Evolutionary conservation across 2,888 invertebrate species (phyloP).

Genomic region (Pelosia muscerda): DNA sequence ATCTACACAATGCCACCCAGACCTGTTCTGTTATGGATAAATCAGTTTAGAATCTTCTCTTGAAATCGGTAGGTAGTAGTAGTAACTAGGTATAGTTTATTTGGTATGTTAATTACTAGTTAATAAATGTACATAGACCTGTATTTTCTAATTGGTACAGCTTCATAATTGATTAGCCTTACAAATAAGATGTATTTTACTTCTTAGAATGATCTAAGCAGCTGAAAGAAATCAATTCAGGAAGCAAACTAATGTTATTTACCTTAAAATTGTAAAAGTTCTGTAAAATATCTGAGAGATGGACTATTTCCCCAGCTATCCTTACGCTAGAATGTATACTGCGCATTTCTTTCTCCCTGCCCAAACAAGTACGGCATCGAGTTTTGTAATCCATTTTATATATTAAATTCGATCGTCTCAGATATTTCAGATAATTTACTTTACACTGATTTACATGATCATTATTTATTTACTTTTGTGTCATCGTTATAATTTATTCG

Average conservation of each 20-base stretch:
- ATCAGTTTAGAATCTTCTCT: too few species aligned
- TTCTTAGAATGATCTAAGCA: neutral
- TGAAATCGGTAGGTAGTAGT: too few species aligned
- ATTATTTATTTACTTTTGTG: conserved; percentile 10
- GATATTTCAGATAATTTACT: neutral
- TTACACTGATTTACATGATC: neutral
- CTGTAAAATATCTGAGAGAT: conserved; percentile 72
- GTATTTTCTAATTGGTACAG: too few species aligned
- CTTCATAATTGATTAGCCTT: neutral
- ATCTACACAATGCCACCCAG: too few species aligned
- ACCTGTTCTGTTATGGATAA: too few species aligned
- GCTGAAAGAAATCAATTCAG: neutral
- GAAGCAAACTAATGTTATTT: conserved; percentile 25
- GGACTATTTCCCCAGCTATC: conserved; percentile 72
- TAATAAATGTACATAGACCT: too few species aligned
- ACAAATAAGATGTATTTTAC: neutral
- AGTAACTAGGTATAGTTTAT: too few species aligned
- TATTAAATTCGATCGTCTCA: neutral
- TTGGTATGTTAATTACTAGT: too few species aligned
- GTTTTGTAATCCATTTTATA: conserved; percentile 68
- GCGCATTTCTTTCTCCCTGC: conserved; percentile 73
- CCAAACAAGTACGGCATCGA: conserved; percentile 77
- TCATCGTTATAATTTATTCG: too few species aligned
- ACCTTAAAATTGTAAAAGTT: conserved; percentile 79
- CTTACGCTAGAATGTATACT: conserved; percentile 66